Base-by-base conservation (phyloP, 2,888 invertebrate species). In the Geotrupes spiniger region DNA sequence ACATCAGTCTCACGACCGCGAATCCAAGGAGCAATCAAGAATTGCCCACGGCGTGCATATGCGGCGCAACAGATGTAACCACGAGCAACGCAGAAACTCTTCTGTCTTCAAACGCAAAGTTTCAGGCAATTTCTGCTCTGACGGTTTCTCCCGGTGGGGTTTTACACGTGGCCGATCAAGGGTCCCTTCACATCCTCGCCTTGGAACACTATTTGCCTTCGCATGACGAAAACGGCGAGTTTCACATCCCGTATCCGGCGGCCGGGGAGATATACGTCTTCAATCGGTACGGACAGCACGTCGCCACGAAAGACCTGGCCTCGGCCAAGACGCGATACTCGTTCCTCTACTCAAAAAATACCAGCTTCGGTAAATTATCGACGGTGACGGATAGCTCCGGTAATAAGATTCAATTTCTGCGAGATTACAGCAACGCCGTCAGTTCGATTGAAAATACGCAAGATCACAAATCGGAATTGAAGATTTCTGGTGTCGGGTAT, bases 91-190 rank as follows among this genome's bases (percentile, higher is more conserved):
- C 90, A 1, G 89, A 89, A 71, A 92, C 91, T 15, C 74, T 93
- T 55, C 74, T 94, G 14, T 93, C 94, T 1, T 91, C 92, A 2
- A 93, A 93, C 69, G 92, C 93, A 0, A 85, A 89, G 68, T 92
- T 95, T 74, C 89, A 87, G 48, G 59, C 62, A 1, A 61, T 63
- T 44, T 63, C 63, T 4, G 63, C 63, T 8, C 79, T 98, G 31
- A 89, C 94, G 8, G 93, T 97, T 28, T 92, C 95, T 21, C 93
- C 96, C 26, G 94, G 95, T 70, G 95, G 96, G n/a, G 89, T 93
- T 46, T 79, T 98, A 36, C 92, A 96, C 74, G 88, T 98, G 42
- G 93, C 96, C 28, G 98, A 99, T 77, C 92, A 94, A 81, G 90
- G 89, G 40, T 90, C 89, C 2, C 75, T 92, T 8, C 90, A 91